phyloP scores from a whole-genome alignment of 2,888 invertebrate genomes.

The Oxycera nigricornis region DNA sequence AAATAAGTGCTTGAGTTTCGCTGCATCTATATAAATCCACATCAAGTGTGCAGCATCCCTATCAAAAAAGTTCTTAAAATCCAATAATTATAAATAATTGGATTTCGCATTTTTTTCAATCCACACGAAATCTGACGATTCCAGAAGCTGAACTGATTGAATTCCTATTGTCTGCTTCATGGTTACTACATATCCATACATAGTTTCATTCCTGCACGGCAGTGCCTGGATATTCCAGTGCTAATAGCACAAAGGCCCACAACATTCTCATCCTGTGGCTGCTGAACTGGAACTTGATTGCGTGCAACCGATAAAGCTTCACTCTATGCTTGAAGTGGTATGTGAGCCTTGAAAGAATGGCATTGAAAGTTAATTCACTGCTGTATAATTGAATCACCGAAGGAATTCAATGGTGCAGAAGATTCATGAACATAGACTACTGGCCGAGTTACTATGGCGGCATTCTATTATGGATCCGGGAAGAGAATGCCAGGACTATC shows the following conservation, averaged over 20 bases:
- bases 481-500: too few species aligned
- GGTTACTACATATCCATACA: neutral
- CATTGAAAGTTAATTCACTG: slow-evolving; percentile 37
- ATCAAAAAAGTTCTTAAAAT: too few species aligned
- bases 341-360: slow-evolving; percentile 10
- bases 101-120: neutral
- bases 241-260: neutral
- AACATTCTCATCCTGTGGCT: too few species aligned
- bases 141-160: neutral
- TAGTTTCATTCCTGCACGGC: too few species aligned
- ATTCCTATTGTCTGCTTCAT: neutral
- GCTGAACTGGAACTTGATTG: slow-evolving; percentile 5
- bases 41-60: too few species aligned
- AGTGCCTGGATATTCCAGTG: too few species aligned
- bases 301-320: neutral
- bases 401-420: slow-evolving; percentile 8
- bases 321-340: neutral
- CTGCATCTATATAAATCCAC: too few species aligned
- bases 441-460: too few species aligned
- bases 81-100: neutral
- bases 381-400: slow-evolving; percentile 34
- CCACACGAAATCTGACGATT: neutral
- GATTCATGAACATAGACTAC: slow-evolving; percentile 1
- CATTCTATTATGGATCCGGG: too few species aligned
- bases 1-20: too few species aligned